Evolutionary conservation across 2,113 vertebrate genomes (phyloP).

Genomic region (Nibea albiflora): DNA sequence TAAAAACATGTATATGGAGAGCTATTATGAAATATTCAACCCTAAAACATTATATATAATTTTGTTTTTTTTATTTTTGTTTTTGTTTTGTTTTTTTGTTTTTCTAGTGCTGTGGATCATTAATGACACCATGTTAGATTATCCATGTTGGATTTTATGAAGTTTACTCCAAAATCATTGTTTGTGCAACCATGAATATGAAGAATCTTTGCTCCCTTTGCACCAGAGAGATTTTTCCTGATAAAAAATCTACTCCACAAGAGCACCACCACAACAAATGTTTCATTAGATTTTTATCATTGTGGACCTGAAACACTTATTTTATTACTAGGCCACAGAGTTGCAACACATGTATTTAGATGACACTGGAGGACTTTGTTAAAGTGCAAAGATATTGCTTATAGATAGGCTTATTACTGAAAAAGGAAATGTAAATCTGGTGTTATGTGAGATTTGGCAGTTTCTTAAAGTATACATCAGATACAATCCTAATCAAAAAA

Average conservation of each 20-base stretch:
- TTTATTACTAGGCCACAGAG: neutral
- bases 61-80: constrained; percentile 2
- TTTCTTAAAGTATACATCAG: neutral
- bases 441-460: neutral
- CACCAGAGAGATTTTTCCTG: neutral
- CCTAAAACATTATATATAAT: neutral
- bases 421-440: neutral
- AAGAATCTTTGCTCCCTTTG: neutral
- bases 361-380: neutral
- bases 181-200: neutral
- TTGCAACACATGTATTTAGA: constrained; percentile 3
- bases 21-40: neutral
- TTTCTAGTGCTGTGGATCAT: neutral
- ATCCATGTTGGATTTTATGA: neutral
- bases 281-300: neutral
- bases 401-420: neutral
- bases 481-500: constrained; percentile 13
- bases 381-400: neutral
- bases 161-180: neutral
- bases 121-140: neutral
- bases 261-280: neutral
- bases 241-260: neutral
- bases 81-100: neutral
- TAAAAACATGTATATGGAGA: neutral
- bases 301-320: neutral